Percentiles rank a stretch among this genome's conserved stretches.
These are phyloP conservation scores for Psittacula cyanocephala DNA, from an alignment of 2,113 vertebrate genomes.

Conservation along the genomic window DNA sequence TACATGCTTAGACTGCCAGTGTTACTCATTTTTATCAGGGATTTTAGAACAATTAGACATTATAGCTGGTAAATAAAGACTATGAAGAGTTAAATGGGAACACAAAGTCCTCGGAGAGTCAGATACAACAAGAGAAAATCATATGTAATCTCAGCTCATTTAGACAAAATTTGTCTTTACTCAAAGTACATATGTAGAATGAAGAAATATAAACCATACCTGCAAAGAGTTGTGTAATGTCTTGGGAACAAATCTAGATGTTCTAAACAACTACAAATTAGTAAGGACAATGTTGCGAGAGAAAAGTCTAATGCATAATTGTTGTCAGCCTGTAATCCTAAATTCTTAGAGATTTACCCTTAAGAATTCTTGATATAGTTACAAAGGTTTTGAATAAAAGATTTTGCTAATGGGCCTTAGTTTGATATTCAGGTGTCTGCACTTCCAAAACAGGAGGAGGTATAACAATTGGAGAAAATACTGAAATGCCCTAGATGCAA, in stretches of 20 bases:
- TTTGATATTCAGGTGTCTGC: not conserved
- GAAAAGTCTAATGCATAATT: not conserved
- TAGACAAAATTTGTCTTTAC: not conserved
- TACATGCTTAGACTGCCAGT: not conserved
- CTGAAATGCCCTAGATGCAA: not conserved
- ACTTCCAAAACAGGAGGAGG: not conserved
- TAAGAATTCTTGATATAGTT: not conserved
- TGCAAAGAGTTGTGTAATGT: accelerated
- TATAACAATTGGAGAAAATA: not conserved
- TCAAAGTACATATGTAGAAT: not conserved
- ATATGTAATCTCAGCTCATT: not conserved
- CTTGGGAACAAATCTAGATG: not conserved
- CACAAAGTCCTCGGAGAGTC: not conserved
- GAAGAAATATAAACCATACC: not conserved
- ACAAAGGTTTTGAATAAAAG: not conserved
- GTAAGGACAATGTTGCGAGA: not conserved
- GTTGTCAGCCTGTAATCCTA: not conserved
- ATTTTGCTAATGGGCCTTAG: not conserved
- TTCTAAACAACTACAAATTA: not conserved
- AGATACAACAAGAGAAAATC: not conserved
- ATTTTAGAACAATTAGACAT: not conserved
- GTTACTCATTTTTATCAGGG: not conserved
- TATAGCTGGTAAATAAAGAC: not conserved
- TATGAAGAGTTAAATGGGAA: not conserved
- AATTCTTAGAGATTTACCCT: not conserved